Evolutionary conservation across 2,113 vertebrate species (phyloP).

Genomic region (Crocuta crocuta): DNA sequence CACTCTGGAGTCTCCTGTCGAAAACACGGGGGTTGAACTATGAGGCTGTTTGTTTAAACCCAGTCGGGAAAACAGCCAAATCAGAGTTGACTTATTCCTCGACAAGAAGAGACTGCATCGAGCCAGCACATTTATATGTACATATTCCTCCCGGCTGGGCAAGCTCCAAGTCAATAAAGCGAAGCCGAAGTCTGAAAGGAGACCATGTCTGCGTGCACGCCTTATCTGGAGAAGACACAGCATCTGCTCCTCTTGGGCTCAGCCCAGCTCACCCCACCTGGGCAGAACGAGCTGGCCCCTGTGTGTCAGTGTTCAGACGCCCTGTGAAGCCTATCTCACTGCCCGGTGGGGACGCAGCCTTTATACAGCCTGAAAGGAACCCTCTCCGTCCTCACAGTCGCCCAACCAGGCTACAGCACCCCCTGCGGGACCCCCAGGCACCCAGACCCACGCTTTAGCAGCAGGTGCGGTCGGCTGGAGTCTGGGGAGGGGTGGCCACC

Average conservation of each 20-base stretch:
- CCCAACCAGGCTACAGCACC: accelerated
- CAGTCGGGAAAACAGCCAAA: background rate
- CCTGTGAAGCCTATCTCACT: background rate
- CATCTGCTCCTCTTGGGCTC: background rate
- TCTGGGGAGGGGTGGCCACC: background rate
- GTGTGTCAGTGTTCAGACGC: background rate
- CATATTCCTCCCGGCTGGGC: background rate
- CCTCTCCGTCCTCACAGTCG: background rate
- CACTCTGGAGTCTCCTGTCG: background rate
- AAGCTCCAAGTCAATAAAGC: background rate
- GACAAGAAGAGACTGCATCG: background rate
- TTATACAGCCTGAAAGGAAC: background rate
- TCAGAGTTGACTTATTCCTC: background rate
- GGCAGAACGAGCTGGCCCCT: background rate
- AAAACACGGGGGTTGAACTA: background rate
- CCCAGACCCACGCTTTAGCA: background rate
- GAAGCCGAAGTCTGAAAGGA: background rate
- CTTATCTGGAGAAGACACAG: accelerated
- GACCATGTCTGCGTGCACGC: accelerated
- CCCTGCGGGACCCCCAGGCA: background rate
- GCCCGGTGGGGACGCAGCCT: no score
- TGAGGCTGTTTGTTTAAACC: background rate
- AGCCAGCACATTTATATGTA: background rate
- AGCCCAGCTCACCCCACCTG: background rate
- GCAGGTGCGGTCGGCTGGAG: background rate